Conservation (phyloP, 2,888 invertebrate species). For the Rhimphoctona megacephalus region DNA sequence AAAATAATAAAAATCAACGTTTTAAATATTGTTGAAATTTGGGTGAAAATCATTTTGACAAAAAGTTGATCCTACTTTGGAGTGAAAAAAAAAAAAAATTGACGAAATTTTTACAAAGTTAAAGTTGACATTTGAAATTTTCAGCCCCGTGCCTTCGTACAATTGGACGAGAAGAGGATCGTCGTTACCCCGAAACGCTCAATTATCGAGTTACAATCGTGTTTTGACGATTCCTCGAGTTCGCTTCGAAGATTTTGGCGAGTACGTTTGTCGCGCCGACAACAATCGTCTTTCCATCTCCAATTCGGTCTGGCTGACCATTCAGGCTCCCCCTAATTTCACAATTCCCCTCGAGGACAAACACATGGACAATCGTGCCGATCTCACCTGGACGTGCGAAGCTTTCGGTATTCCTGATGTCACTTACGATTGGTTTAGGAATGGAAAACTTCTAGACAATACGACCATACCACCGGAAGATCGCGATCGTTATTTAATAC, state of each 20-base stretch:
- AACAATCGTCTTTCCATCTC: conserved; percentile 92
- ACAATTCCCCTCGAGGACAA: conserved; percentile 95
- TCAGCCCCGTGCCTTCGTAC: conserved; percentile 94
- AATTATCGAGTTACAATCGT: conserved; percentile 91
- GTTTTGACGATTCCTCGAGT: conserved; percentile 95
- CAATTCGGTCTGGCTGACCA: conserved; percentile 92
- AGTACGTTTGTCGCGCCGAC: conserved; percentile 94
- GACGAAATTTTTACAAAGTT: no score
- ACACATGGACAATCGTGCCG: conserved; percentile 94
- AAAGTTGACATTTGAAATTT: conserved; percentile 62
- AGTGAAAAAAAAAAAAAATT: not conserved
- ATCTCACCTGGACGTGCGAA: conserved; percentile 96
- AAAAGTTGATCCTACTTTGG: not conserved
- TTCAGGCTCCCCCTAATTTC: conserved; percentile 96
- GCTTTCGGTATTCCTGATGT: conserved; percentile 98
- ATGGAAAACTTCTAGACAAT: conserved; percentile 89
- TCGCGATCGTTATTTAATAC: conserved; percentile 92
- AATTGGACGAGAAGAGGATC: conserved; percentile 95
- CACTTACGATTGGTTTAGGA: conserved; percentile 95
- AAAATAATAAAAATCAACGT: no score
- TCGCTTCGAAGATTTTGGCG: conserved; percentile 96
- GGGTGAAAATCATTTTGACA: no score
- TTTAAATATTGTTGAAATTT: no score
- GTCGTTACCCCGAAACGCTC: conserved; percentile 90
- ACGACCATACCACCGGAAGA: conserved; percentile 87